These are phyloP conservation scores for Agrochola macilenta DNA, from an alignment of 2,888 invertebrate genomes.

Conservation along the genomic window DNA sequence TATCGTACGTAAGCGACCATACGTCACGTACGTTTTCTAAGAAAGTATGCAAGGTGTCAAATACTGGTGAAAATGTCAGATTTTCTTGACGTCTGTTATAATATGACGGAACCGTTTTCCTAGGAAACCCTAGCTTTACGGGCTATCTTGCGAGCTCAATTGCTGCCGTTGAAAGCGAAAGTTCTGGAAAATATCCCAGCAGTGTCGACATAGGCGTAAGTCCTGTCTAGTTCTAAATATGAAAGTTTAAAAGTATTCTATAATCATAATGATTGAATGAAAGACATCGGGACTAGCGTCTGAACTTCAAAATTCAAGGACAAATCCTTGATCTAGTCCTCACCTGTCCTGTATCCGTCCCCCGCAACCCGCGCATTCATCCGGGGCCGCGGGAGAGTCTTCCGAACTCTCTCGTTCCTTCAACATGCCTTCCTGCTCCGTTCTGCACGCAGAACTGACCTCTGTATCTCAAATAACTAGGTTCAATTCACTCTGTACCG, in stretches of 20 bases:
- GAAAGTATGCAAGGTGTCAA: neutral
- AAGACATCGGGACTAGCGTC: neutral
- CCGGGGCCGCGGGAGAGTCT: slow-evolving; percentile 84
- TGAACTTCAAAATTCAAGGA: slow-evolving; percentile 21
- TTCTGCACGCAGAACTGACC: slow-evolving; percentile 75
- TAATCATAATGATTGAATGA: neutral
- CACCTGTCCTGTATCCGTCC: slow-evolving; percentile 91
- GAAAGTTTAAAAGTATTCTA: neutral
- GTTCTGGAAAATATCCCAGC: neutral
- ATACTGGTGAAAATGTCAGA: neutral
- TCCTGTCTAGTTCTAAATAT: neutral
- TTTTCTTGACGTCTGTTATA: neutral
- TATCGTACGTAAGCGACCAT: neutral
- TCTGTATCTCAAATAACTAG: slow-evolving; percentile 85
- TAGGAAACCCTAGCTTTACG: neutral
- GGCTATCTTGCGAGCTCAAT: neutral
- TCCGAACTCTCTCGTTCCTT: slow-evolving; percentile 92
- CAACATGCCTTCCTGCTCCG: slow-evolving; percentile 89
- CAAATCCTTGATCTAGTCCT: slow-evolving; percentile 45
- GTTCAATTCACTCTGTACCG: slow-evolving; percentile 72
- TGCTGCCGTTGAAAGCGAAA: neutral
- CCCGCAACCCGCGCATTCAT: slow-evolving; percentile 92
- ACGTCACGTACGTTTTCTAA: too few species aligned
- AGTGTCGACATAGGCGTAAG: neutral
- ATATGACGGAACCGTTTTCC: neutral